phyloP scores from a whole-genome alignment of 2,113 vertebrate genomes.

The Empidonax traillii region DNA sequence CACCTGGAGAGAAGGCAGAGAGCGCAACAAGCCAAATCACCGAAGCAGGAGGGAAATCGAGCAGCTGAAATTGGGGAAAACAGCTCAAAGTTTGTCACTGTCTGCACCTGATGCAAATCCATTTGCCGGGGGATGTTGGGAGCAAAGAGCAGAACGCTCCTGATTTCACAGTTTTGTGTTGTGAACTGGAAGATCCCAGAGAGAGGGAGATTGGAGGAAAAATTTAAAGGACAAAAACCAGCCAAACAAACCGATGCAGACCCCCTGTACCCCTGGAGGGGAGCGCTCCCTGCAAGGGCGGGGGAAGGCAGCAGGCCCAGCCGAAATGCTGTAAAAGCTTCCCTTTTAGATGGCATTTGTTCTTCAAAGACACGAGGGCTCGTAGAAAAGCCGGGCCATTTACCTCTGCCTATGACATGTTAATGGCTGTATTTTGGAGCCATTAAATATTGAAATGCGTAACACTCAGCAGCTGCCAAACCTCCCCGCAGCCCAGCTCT shows the following conservation, averaged over 20 bases:
- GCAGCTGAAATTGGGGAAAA: neutral
- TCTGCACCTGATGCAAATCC: constrained; percentile 36
- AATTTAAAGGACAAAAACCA: neutral
- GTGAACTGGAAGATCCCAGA: neutral
- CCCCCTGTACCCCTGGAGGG: fast-evolving
- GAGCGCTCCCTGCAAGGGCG: neutral
- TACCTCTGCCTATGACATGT: constrained; percentile 60
- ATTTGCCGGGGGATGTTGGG: neutral
- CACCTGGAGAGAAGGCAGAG: neutral
- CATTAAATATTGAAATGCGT: constrained; percentile 70
- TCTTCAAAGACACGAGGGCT: constrained; percentile 51
- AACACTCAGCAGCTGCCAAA: constrained; percentile 58
- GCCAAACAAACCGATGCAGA: neutral
- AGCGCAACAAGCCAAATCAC: neutral
- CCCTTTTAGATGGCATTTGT: constrained; percentile 18
- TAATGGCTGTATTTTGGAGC: constrained; percentile 68
- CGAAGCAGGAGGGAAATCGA: neutral
- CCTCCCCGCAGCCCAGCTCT: neutral
- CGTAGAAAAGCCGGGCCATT: constrained; percentile 39
- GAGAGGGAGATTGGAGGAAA: neutral
- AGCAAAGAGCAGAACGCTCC: neutral
- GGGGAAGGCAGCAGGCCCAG: neutral
- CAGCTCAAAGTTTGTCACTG: neutral
- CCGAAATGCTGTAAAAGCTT: constrained; percentile 21
- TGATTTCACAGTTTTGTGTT: neutral